Evolutionary conservation across 2,888 invertebrate genomes (phyloP).

Genomic region (Pasiphila rectangulata): DNA sequence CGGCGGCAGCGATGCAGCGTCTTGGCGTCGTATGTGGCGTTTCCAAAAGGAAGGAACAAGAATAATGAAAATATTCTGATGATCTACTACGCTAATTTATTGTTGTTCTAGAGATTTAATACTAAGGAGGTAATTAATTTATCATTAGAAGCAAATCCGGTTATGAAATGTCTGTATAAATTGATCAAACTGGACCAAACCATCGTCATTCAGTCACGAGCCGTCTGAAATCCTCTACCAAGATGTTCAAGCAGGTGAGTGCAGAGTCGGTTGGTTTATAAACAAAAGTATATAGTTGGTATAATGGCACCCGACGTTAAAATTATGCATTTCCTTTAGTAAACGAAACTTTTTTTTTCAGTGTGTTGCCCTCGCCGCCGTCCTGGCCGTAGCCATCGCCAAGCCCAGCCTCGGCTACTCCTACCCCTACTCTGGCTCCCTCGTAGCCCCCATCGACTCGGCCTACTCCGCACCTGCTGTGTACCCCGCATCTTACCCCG

Average conservation of each 20-base stretch:
- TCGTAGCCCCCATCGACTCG: no score
- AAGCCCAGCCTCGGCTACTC: not conserved
- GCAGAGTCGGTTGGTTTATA: no score
- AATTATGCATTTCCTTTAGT: no score
- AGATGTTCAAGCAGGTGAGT: conserved; percentile 49
- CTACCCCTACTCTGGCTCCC: not conserved
- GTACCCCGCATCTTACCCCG: conserved; percentile 15
- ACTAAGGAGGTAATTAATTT: not conserved
- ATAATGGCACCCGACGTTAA: no score
- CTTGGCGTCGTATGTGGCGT: no score
- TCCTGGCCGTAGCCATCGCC: conserved; percentile 57
- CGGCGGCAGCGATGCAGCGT: no score
- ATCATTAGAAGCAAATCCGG: not conserved
- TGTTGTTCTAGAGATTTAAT: not conserved
- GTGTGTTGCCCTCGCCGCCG: conserved; percentile 43
- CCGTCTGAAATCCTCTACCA: conserved; percentile 28
- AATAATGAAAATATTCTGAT: no score
- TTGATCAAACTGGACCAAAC: not conserved
- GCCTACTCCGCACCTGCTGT: no score
- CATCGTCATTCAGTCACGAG: conserved; percentile 21
- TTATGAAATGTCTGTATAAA: not conserved
- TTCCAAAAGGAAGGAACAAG: no score
- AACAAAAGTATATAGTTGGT: not conserved
- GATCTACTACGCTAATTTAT: no score
- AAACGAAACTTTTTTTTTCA: conserved; percentile 28